Percentiles rank a stretch among this genome's conserved stretches.
Conservation (phyloP, 2,888 invertebrate genomes). For the Cerastis rubricosa region DNA sequence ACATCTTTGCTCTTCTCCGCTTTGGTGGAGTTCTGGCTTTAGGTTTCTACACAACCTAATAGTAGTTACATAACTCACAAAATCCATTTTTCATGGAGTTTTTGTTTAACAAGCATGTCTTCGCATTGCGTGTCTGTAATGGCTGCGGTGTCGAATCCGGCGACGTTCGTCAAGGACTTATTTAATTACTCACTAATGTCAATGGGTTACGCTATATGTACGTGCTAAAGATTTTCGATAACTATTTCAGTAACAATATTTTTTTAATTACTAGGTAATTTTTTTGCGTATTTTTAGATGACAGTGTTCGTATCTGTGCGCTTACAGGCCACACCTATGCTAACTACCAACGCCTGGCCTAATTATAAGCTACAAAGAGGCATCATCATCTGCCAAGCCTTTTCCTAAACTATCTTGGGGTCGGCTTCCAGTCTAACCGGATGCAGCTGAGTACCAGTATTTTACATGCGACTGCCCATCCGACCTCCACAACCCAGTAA, state of each 20-base stretch:
- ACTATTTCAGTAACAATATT: conserved; percentile 23
- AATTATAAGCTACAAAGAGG: not conserved
- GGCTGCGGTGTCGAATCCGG: conserved; percentile 45
- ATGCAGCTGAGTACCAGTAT: too few species aligned
- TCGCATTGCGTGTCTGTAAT: conserved; percentile 59
- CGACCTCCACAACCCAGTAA: too few species aligned
- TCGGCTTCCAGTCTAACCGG: too few species aligned
- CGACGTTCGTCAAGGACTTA: conserved; percentile 55
- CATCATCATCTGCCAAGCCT: too few species aligned
- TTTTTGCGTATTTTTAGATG: not conserved
- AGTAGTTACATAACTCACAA: not conserved
- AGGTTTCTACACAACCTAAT: not conserved
- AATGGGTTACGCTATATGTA: conserved; percentile 35
- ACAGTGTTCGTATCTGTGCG: not conserved
- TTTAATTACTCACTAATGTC: conserved; percentile 57
- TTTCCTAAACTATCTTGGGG: too few species aligned
- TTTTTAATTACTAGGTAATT: conserved; percentile 6
- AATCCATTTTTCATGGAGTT: not conserved
- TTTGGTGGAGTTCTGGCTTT: too few species aligned
- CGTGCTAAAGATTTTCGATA: not conserved
- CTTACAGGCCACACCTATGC: not conserved
- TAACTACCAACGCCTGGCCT: not conserved
- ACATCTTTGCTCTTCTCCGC: too few species aligned
- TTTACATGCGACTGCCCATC: too few species aligned
- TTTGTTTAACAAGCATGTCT: conserved; percentile 23